Evolutionary conservation across 2,113 vertebrate species (phyloP).

Genomic region (Marmota monax): DNA sequence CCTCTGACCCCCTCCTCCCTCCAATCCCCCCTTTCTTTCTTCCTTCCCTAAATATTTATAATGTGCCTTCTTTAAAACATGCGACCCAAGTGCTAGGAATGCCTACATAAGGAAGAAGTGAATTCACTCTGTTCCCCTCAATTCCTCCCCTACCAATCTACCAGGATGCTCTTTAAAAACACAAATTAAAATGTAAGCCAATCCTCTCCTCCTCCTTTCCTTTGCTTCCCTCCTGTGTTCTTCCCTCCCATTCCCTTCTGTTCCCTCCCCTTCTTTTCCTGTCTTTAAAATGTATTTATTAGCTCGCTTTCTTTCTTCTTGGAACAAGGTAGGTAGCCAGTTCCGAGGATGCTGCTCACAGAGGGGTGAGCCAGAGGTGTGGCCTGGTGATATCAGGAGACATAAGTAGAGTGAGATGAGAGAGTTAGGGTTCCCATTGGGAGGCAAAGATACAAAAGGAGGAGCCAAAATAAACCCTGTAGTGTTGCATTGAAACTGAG

Average conservation of each 20-base stretch:
- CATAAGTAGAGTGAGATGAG: not conserved
- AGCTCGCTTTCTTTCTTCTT: not conserved
- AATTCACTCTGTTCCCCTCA: not conserved
- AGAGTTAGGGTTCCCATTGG: not conserved
- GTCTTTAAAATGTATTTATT: not conserved
- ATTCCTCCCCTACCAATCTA: not conserved
- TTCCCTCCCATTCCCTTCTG: not conserved
- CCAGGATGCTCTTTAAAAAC: not conserved
- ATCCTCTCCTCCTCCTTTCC: not conserved
- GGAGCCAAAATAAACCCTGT: not conserved
- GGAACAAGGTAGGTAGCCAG: not conserved
- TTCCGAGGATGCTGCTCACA: not conserved
- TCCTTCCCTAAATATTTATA: not conserved
- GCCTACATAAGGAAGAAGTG: not conserved
- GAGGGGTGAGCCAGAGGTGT: not conserved
- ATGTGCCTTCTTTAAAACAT: not conserved
- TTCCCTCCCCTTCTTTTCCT: not conserved
- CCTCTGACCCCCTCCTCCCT: not conserved
- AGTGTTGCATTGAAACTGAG: not conserved
- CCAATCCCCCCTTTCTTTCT: not conserved
- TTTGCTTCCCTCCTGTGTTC: not conserved
- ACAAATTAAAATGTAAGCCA: not conserved
- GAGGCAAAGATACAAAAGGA: not conserved
- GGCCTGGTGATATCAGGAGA: not conserved
- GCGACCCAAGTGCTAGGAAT: not conserved